These are phyloP conservation scores for Halcyon senegalensis DNA, from an alignment of 2,113 vertebrate species.

Conservation along the genomic window DNA sequence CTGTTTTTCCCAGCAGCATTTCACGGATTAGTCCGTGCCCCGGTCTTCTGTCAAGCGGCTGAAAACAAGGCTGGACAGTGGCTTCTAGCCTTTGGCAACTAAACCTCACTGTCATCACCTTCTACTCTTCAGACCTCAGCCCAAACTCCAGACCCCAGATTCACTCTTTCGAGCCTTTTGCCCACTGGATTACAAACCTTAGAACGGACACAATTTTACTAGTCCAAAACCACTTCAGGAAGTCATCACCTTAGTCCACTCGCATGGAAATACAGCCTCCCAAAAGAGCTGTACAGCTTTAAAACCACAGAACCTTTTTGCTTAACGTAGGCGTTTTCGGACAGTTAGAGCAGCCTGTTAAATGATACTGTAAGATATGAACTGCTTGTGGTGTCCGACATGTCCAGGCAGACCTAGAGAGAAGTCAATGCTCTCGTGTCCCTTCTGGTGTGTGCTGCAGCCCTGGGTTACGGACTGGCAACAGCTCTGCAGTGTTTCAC, in stretches of 20 bases:
- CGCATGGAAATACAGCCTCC: not conserved
- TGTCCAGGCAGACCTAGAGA: not conserved
- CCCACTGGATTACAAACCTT: not conserved
- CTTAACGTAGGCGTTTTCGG: too few relatives aligned
- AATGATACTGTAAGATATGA: not conserved
- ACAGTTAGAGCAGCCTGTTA: not conserved
- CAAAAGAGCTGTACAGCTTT: not conserved
- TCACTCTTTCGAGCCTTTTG: not conserved
- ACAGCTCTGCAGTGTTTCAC: not conserved
- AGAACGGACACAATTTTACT: fast-evolving
- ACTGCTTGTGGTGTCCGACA: not conserved
- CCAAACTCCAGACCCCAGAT: not conserved
- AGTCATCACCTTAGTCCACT: not conserved
- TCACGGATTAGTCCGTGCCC: not conserved
- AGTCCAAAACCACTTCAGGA: not conserved
- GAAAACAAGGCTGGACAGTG: not conserved
- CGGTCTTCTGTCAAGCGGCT: not conserved
- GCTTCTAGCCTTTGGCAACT: not conserved
- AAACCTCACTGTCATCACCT: not conserved
- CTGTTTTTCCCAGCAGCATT: slow-evolving; percentile 18
- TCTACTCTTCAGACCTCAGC: not conserved
- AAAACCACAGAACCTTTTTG: not conserved
- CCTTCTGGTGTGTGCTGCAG: not conserved
- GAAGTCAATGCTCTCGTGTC: not conserved
- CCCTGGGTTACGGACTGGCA: not conserved